A percentile compares a stretch with the other conserved stretches of the same genome.
Evolutionary conservation across 2,113 vertebrate genomes (phyloP).

Genomic region (Ammodytes marinus): DNA sequence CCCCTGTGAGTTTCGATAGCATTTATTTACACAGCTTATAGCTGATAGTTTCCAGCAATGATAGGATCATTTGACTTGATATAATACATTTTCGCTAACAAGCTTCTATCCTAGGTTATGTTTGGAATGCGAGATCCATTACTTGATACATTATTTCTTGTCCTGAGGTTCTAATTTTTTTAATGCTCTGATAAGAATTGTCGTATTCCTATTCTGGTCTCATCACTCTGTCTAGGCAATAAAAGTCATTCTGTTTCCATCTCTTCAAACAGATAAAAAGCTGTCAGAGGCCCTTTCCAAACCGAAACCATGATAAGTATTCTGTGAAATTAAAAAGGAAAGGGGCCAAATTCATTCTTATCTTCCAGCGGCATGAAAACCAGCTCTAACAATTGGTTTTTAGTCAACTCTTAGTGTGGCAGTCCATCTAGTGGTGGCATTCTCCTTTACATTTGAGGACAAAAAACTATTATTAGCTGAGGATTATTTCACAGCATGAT

Average conservation of each 20-base stretch:
- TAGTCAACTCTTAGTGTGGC: constrained; percentile 48
- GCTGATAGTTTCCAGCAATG: constrained; percentile 37
- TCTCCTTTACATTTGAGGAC: constrained; percentile 50
- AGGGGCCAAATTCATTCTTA: constrained; percentile 19
- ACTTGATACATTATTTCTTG: constrained; percentile 42
- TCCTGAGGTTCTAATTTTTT: constrained; percentile 44
- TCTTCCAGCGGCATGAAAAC: constrained; percentile 35
- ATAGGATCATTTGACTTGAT: constrained; percentile 51
- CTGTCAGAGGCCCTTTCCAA: constrained; percentile 30
- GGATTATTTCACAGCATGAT: background rate
- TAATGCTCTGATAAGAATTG: constrained; percentile 41
- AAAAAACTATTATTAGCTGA: background rate
- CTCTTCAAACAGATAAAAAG: constrained; percentile 48
- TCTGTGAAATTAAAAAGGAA: constrained; percentile 35
- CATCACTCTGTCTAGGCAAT: constrained; percentile 26
- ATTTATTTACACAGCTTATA: constrained; percentile 44
- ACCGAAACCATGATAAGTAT: constrained; percentile 37
- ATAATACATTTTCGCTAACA: constrained; percentile 23
- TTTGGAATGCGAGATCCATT: constrained; percentile 52
- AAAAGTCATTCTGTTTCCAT: constrained; percentile 30
- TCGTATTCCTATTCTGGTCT: constrained; percentile 45
- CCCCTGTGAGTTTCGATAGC: constrained; percentile 12
- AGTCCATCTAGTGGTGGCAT: constrained; percentile 64
- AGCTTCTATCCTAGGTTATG: constrained; percentile 14
- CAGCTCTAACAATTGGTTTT: constrained; percentile 30